Percentiles rank a stretch among this genome's conserved stretches.
Evolutionary conservation across 2,888 invertebrate genomes (phyloP).

Genomic region (Phasia obesa): DNA sequence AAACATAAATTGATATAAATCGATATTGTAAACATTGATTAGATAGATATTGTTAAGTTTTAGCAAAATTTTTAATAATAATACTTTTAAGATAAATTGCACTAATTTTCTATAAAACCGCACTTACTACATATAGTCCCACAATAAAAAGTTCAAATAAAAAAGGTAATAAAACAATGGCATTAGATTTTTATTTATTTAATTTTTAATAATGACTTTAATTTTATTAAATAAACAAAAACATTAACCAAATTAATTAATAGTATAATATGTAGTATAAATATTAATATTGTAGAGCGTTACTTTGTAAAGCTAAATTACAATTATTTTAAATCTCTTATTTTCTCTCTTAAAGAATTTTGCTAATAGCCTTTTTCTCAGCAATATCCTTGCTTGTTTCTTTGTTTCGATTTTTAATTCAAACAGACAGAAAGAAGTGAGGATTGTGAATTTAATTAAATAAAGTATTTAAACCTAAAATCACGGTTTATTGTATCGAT

Average conservation of each 20-base stretch:
- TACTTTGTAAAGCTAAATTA: constrained; percentile 60
- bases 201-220: constrained; percentile 34
- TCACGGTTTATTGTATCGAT: constrained; percentile 88
- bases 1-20: constrained; percentile 22
- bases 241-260: constrained; percentile 32
- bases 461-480: constrained; percentile 76
- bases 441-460: no score
- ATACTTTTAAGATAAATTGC: constrained; percentile 55
- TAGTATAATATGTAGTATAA: constrained; percentile 23
- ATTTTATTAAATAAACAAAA: constrained; percentile 35
- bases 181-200: constrained; percentile 36
- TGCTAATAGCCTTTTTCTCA: constrained; percentile 26
- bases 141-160: constrained; percentile 31
- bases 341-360: constrained; percentile 29
- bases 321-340: constrained; percentile 30
- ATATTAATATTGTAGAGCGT: constrained; percentile 31
- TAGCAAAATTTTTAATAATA: constrained; percentile 32
- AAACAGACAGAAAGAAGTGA: no score
- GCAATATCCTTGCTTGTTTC: no score
- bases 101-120: constrained; percentile 61
- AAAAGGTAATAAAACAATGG: constrained; percentile 36
- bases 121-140: constrained; percentile 26
- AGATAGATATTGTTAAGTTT: constrained; percentile 33
- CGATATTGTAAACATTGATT: no score
- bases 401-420: no score